Conservation (phyloP, 2,113 vertebrate genomes). For the Microcebus tavaratra region DNA sequence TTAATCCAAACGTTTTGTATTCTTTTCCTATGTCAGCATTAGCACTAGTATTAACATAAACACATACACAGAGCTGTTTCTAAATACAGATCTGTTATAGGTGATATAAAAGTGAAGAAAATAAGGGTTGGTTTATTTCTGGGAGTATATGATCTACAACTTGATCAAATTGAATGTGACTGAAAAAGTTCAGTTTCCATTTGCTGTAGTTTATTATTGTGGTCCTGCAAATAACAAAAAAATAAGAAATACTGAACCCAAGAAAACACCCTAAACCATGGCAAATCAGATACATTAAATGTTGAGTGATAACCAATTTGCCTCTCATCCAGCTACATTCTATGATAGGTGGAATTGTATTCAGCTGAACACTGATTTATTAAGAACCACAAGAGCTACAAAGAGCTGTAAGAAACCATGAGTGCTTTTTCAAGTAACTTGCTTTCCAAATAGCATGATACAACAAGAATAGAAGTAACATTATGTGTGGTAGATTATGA, state of each 20-base stretch:
- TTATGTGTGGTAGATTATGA: not conserved
- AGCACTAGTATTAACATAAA: not conserved
- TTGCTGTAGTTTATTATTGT: constrained; percentile 25
- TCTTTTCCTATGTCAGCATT: not conserved
- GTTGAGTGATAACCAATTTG: constrained; percentile 49
- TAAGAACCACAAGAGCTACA: not conserved
- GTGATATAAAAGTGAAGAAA: not conserved
- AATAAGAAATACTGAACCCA: not conserved
- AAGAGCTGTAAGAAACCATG: not conserved
- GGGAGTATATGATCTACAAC: not conserved
- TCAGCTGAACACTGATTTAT: not conserved
- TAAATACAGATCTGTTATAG: not conserved
- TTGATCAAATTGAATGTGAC: constrained; percentile 25
- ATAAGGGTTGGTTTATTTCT: not conserved
- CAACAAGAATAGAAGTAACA: not conserved
- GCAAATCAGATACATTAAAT: constrained; percentile 30
- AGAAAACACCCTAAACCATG: not conserved
- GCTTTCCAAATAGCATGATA: not conserved
- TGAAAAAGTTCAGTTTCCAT: constrained; percentile 22
- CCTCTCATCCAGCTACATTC: not conserved
- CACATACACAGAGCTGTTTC: not conserved
- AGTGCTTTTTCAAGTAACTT: not conserved
- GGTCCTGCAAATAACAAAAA: not conserved
- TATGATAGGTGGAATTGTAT: not conserved
- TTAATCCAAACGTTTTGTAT: not conserved